Percentiles rank a stretch among this genome's conserved stretches.
Evolutionary conservation across 2,888 invertebrate species (phyloP).

Genomic region (Galerucella nymphaeae): DNA sequence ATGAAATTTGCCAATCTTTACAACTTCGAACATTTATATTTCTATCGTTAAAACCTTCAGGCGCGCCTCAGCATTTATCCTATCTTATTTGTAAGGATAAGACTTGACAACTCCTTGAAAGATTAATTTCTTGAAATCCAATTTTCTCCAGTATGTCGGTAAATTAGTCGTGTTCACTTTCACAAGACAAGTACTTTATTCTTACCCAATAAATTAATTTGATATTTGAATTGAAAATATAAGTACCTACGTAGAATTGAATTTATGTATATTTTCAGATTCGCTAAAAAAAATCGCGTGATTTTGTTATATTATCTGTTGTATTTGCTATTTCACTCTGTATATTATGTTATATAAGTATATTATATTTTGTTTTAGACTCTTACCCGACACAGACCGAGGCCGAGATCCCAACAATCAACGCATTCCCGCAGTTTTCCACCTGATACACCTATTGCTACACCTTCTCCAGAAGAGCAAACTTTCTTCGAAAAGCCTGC

Average conservation of each 20-base stretch:
- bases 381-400: slow-evolving; percentile 71
- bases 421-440: slow-evolving; percentile 81
- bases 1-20: too few species aligned
- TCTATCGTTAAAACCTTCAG: not conserved
- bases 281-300: not conserved
- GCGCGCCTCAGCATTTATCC: not conserved
- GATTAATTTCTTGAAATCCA: slow-evolving; percentile 4
- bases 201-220: not conserved
- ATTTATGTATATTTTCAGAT: too few species aligned
- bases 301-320: too few species aligned
- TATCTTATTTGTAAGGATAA: not conserved
- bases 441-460: slow-evolving; percentile 61
- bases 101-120: not conserved
- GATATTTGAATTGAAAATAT: not conserved
- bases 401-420: slow-evolving; percentile 70
- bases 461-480: slow-evolving; percentile 62
- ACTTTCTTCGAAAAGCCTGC: slow-evolving; percentile 71
- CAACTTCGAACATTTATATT: not conserved
- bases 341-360: too few species aligned
- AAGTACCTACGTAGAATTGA: not conserved
- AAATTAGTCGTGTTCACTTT: not conserved
- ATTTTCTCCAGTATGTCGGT: not conserved
- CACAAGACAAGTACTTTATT: not conserved
- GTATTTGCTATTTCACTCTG: too few species aligned
- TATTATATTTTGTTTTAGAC: slow-evolving; percentile 63